These are phyloP conservation scores for zebrafish (Danio rerio) DNA, from an alignment of 2,113 vertebrate genomes.

Conservation along the genomic window DNA sequence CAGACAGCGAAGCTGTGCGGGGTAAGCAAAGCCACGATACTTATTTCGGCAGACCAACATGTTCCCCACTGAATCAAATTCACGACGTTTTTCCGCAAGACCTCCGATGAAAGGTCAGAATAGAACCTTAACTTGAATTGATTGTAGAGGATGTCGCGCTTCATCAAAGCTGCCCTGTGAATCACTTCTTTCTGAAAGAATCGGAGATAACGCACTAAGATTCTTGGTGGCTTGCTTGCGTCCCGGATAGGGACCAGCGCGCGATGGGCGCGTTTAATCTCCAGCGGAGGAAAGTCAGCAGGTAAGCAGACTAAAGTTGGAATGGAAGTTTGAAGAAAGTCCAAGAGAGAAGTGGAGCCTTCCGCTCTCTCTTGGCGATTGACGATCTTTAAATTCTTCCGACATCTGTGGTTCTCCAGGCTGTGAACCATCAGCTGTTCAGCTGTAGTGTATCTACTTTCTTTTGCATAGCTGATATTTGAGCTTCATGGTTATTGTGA, in stretches of 20 bases:
- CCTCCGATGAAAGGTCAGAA: background rate
- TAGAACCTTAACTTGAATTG: background rate
- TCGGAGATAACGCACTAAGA: background rate
- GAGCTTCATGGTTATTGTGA: background rate
- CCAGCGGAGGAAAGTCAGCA: background rate
- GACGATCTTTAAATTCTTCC: background rate
- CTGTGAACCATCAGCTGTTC: background rate
- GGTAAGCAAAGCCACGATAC: too few relatives aligned
- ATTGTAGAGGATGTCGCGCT: background rate
- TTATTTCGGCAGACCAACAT: too few relatives aligned
- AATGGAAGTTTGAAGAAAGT: background rate
- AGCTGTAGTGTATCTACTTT: background rate
- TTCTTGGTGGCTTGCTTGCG: background rate
- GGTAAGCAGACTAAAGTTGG: background rate
- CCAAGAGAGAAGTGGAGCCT: background rate
- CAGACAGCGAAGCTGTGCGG: too few relatives aligned
- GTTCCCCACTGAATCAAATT: background rate
- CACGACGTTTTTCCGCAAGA: background rate
- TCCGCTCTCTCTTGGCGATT: background rate
- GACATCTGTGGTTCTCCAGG: background rate
- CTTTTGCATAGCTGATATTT: background rate
- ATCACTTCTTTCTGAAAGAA: background rate
- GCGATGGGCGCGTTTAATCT: background rate
- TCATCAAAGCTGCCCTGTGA: background rate
- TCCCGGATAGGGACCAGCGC: background rate